These are phyloP conservation scores for Mormyrus proboscirostris DNA, from an alignment of 2,797 vertebrate species.

Conservation along the genomic window DNA sequence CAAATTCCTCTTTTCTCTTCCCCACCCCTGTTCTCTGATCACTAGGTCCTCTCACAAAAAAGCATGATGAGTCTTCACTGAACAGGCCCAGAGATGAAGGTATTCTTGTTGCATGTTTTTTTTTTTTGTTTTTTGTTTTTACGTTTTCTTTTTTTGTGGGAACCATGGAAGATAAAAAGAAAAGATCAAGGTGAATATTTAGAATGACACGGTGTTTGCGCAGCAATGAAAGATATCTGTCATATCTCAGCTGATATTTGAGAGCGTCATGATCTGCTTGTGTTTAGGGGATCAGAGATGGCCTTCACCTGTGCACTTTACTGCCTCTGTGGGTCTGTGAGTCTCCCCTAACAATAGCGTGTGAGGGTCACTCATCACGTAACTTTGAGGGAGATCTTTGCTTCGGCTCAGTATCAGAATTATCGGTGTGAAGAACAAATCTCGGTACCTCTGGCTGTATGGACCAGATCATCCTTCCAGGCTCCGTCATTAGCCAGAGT, in stretches of 20 bases:
- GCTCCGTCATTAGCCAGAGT: not conserved
- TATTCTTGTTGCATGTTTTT: slow-evolving; percentile 14
- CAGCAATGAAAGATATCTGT: not conserved
- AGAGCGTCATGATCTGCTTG: not conserved
- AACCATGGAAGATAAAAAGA: not conserved
- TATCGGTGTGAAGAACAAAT: not conserved
- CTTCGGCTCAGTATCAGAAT: not conserved
- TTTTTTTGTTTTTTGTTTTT: not conserved
- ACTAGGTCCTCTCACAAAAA: slow-evolving; percentile 22
- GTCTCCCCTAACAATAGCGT: not conserved
- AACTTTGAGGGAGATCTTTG: not conserved
- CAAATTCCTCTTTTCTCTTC: not conserved
- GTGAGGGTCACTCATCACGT: not conserved
- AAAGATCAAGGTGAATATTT: not conserved
- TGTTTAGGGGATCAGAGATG: not conserved
- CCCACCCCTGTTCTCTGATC: not conserved
- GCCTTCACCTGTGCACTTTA: not conserved
- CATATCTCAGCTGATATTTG: not conserved
- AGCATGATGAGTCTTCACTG: not conserved
- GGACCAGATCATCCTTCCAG: not conserved
- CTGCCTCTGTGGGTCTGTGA: not conserved
- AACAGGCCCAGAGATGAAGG: slow-evolving; percentile 24
- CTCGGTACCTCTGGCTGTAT: not conserved
- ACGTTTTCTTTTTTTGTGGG: not conserved
- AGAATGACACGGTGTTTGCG: not conserved